Percentiles rank a stretch among this genome's conserved stretches.
Conservation (phyloP, 2,113 vertebrate species). For the Pomatostomus ruficeps region DNA sequence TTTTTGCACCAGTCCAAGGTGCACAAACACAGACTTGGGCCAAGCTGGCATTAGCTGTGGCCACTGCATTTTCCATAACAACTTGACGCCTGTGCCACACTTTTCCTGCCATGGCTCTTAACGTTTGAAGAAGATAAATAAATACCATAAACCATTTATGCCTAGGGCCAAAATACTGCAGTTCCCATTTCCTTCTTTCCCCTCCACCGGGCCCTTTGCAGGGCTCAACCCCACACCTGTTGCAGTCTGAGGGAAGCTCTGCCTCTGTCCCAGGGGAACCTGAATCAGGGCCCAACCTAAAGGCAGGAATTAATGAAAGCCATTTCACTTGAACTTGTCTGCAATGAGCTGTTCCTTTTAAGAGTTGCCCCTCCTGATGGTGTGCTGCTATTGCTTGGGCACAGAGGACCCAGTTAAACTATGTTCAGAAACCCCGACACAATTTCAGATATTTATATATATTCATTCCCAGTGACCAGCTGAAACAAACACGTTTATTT, state of each 20-base stretch:
- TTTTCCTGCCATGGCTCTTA: not conserved
- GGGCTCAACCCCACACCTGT: not conserved
- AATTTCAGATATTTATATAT: not conserved
- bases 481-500: not conserved
- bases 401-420: not conserved
- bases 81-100: accelerated
- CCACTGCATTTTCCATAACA: not conserved
- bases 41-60: no score
- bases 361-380: not conserved
- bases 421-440: not conserved
- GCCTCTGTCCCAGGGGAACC: not conserved
- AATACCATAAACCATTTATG: not conserved
- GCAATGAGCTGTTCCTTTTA: not conserved
- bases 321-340: not conserved
- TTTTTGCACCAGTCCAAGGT: not conserved
- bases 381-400: not conserved
- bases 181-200: no score
- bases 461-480: not conserved
- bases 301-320: not conserved
- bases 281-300: not conserved
- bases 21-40: not conserved
- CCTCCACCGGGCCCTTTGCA: accelerated
- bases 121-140: not conserved
- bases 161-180: not conserved
- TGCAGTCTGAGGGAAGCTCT: not conserved